Conservation (phyloP, 1,140 invertebrate species). For the Drosophila setifemur region DNA sequence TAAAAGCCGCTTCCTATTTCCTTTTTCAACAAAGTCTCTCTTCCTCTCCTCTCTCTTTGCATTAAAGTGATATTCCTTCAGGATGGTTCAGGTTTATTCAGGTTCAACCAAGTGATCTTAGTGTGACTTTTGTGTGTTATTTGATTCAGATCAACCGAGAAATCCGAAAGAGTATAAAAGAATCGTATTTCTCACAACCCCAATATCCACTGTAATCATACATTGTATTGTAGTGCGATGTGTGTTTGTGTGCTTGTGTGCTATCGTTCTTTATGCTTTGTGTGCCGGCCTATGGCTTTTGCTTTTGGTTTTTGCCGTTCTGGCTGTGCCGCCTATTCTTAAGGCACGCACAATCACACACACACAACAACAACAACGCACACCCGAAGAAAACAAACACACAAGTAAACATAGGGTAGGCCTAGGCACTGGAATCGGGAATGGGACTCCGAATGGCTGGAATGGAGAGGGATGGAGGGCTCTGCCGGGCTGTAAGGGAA, state of each 20-base stretch:
- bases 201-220: constrained; percentile 24
- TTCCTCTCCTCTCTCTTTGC: too few species aligned
- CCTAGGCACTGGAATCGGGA: constrained; percentile 27
- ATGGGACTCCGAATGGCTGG: constrained; percentile 14
- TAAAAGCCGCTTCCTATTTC: too few species aligned
- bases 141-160: background rate
- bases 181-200: too few species aligned
- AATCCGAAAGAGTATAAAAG: too few species aligned
- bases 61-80: too few species aligned
- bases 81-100: too few species aligned
- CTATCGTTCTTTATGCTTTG: constrained; percentile 73
- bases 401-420: constrained; percentile 42
- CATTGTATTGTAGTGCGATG: background rate
- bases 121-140: background rate
- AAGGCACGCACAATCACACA: constrained; percentile 37
- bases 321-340: constrained; percentile 58
- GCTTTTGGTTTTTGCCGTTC: constrained; percentile 27
- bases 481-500: too few species aligned
- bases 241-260: constrained; percentile 35
- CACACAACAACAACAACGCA: too few species aligned
- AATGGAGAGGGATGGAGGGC: constrained; percentile 3
- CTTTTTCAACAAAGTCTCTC: too few species aligned
- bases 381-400: constrained; percentile 9
- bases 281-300: constrained; percentile 58
- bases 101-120: too few species aligned